Percentiles rank a stretch among this genome's conserved stretches.
Conservation (phyloP, 2,888 invertebrate species). For the Gryllus longicercus region DNA sequence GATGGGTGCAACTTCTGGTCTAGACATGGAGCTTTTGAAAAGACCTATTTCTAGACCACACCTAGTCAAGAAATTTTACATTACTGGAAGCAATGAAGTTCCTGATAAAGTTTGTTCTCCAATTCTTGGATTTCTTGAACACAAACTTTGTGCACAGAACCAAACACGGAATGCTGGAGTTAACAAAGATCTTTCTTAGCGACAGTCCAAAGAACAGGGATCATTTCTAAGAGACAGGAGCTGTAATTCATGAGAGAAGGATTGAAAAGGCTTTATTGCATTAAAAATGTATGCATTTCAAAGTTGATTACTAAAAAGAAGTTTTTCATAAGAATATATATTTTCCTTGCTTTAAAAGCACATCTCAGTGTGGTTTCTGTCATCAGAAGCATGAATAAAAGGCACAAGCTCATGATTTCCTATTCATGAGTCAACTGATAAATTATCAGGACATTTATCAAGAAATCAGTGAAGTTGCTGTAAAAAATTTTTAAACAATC, state of each 20-base stretch:
- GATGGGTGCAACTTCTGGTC: not conserved
- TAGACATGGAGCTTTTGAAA: conserved; percentile 22
- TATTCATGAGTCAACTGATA: conserved; percentile 19
- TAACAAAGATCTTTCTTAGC: conserved; percentile 26
- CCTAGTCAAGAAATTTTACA: not conserved
- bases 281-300: conserved; percentile 33
- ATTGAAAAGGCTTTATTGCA: conserved; percentile 34
- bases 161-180: conserved; percentile 25
- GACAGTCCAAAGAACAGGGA: conserved; percentile 26
- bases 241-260: conserved; percentile 28
- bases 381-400: not conserved
- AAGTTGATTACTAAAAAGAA: conserved; percentile 25
- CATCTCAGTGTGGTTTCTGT: not conserved
- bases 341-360: conserved; percentile 20
- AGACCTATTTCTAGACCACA: not conserved
- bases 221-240: conserved; percentile 30
- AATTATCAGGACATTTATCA: conserved; percentile 18
- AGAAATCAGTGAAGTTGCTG: not conserved
- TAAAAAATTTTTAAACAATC: not conserved
- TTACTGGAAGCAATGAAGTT: conserved; percentile 24
- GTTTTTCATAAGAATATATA: conserved; percentile 28
- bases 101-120: not conserved
- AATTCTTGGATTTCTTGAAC: conserved; percentile 27
- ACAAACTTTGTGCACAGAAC: conserved; percentile 25
- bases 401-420: not conserved